Base-by-base conservation (phyloP, 2,797 vertebrate genomes). In the Esox masquinongy region DNA sequence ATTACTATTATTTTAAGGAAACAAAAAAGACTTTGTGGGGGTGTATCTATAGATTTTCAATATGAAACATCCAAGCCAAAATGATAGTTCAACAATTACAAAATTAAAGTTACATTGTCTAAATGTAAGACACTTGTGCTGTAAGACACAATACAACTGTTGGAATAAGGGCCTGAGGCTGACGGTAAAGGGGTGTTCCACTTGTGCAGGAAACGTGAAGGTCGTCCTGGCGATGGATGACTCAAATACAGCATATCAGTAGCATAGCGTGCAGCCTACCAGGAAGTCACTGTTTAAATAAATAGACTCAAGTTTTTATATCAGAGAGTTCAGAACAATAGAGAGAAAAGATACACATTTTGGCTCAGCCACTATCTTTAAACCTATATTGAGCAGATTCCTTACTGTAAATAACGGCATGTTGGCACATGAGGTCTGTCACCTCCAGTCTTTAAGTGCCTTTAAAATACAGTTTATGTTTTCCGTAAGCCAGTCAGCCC, bases 271-370 rank as follows among this genome's bases (percentile, higher is more conserved):
- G 53, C 47, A 49, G 19, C 68, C 66, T 36, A 22, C 70, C 49
- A 80, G 79, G 79, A 80, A 80, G 75, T 71, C 66, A 43, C 56
- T 50, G 75, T 71, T 80, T 63, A 7, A 64, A 76, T 61, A 63
- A 70, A 68, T 68, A 68, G 64, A 36, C 67, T 80, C 50, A 64
- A 72, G 70, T 61, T 72, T 39, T 43, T 26, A 1, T 11, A 50
- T 47, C 26, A 63, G 51, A 67, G 70, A 66, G 39, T 47, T 77
- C 24, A 68, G 72, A 74, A 74, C 79, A 77, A 80, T 72, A 26
- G 68, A 77, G 22, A 70, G 3, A 36, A 22, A 4, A 49, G 26
- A 4, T 74, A 66, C 47, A 51, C 5, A 66, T 14, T 26, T 70
- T 70, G 31, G 36, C 24, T 50, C 36, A 22, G 43, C 7, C 22